Evolutionary conservation across 1,140 invertebrate genomes (phyloP).

Genomic region (Cardiocondyla obscurior): DNA sequence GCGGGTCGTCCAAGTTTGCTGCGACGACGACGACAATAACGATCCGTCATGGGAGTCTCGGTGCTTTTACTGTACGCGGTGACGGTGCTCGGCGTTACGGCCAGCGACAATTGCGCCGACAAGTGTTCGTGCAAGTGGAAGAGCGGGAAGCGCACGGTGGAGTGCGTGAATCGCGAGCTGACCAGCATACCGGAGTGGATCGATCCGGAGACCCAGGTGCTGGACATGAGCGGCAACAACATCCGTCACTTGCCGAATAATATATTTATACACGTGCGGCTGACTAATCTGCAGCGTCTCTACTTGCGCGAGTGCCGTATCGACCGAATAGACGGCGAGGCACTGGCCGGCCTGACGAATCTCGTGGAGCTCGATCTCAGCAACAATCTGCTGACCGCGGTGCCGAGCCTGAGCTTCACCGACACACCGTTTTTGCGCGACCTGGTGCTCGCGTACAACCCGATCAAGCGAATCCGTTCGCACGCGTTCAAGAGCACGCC

Average conservation of each 20-base stretch:
- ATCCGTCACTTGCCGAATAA: slow-evolving; percentile 91
- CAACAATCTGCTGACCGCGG: slow-evolving; percentile 90
- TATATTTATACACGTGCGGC: slow-evolving; percentile 90
- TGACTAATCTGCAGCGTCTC: slow-evolving; percentile 94
- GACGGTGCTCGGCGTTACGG: slow-evolving; percentile 66
- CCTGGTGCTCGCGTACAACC: slow-evolving; percentile 91
- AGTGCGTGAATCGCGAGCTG: slow-evolving; percentile 92
- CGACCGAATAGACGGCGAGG: slow-evolving; percentile 92
- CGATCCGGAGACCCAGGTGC: slow-evolving; percentile 94
- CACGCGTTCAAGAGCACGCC: slow-evolving; percentile 90
- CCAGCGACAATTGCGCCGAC: slow-evolving; percentile 86
- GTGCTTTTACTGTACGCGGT: slow-evolving; percentile 53
- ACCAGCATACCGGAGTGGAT: slow-evolving; percentile 92
- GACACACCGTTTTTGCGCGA: slow-evolving; percentile 92
- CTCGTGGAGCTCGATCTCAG: slow-evolving; percentile 94
- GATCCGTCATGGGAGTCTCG: slow-evolving; percentile 56
- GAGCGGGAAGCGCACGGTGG: slow-evolving; percentile 94
- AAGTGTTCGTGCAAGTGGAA: slow-evolving; percentile 96
- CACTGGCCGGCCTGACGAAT: slow-evolving; percentile 93
- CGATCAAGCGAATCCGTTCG: slow-evolving; percentile 90
- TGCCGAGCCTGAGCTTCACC: slow-evolving; percentile 91
- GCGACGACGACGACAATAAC: slow-evolving; percentile 13
- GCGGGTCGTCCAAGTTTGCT: neutral
- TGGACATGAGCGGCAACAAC: slow-evolving; percentile 94
- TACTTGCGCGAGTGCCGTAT: slow-evolving; percentile 92